Conservation (phyloP, 2,888 invertebrate genomes). For the Caenorhabditis zanzibari region DNA sequence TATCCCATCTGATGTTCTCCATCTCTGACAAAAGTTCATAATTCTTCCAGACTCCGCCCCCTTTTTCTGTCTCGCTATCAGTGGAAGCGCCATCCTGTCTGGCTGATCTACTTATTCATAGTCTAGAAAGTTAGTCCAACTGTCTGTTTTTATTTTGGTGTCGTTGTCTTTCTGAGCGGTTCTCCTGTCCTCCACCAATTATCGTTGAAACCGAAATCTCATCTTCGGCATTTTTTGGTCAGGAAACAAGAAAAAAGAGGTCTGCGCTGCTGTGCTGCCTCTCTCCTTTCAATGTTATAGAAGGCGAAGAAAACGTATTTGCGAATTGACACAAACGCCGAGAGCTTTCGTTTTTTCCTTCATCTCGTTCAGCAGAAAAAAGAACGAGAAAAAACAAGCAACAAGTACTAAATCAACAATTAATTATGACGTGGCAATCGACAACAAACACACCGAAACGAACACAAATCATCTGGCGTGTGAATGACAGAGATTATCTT, state of each 20-base stretch:
- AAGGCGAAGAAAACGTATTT: conserved; percentile 45
- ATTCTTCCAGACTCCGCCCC: conserved; percentile 38
- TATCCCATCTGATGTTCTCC: conserved; percentile 18
- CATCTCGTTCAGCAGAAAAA: conserved; percentile 18
- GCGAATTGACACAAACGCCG: conserved; percentile 50
- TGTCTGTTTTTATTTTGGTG: conserved; percentile 33
- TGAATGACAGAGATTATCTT: conserved; percentile 57
- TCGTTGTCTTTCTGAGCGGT: background rate
- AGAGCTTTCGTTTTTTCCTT: conserved; percentile 16
- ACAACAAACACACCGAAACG: conserved; percentile 6
- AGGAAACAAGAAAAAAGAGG: conserved; percentile 55
- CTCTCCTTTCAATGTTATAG: conserved; percentile 38
- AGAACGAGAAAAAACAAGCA: conserved; percentile 28
- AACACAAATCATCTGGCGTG: conserved; percentile 59
- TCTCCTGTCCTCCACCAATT: conserved; percentile 23
- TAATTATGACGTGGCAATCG: conserved; percentile 54
- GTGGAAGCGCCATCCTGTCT: conserved; percentile 51
- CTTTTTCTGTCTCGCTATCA: conserved; percentile 44
- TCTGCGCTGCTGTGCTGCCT: conserved; percentile 33
- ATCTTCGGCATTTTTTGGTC: conserved; percentile 56
- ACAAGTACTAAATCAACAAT: conserved; percentile 30
- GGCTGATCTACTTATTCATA: conserved; percentile 7
- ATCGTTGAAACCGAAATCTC: conserved; percentile 31
- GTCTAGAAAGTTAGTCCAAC: conserved; percentile 7
- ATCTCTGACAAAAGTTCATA: conserved; percentile 50